phyloP scores from a whole-genome alignment of 2,113 vertebrate species.

The Cyanoliseus patagonus region DNA sequence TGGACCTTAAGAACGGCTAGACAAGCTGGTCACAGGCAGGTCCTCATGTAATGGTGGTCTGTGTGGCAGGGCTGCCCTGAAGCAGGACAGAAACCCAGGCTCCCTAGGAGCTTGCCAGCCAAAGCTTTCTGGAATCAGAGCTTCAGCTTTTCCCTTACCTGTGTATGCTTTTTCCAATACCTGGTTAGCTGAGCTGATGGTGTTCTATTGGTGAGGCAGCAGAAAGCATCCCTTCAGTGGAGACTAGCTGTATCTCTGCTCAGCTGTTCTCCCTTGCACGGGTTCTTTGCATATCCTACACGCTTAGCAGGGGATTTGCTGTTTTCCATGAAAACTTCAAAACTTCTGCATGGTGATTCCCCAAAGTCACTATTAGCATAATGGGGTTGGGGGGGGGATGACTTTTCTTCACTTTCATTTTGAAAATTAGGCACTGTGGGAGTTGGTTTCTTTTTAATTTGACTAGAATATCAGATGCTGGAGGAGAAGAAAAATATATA shows the following conservation, averaged over 20 bases:
- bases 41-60: background rate
- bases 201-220: background rate
- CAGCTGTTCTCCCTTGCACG: background rate
- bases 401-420: constrained; percentile 40
- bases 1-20: background rate
- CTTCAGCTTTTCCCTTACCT: background rate
- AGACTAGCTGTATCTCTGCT: background rate
- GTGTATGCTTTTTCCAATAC: background rate
- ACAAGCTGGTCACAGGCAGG: background rate
- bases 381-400: background rate
- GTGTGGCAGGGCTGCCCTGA: background rate
- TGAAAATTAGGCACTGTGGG: constrained; percentile 60
- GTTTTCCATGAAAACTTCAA: constrained; percentile 2
- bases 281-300: background rate
- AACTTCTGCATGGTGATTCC: constrained; percentile 24
- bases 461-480: constrained; percentile 48
- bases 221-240: background rate
- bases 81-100: background rate
- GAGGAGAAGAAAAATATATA: background rate
- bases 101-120: background rate
- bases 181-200: background rate
- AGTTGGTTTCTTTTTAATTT: constrained; percentile 45
- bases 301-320: background rate
- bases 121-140: background rate
- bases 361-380: constrained; percentile 36